A percentile compares a stretch with the other conserved stretches of the same genome.
These are phyloP conservation scores for Helostoma temminkii DNA, from an alignment of 2,797 vertebrate species.

Conservation along the genomic window DNA sequence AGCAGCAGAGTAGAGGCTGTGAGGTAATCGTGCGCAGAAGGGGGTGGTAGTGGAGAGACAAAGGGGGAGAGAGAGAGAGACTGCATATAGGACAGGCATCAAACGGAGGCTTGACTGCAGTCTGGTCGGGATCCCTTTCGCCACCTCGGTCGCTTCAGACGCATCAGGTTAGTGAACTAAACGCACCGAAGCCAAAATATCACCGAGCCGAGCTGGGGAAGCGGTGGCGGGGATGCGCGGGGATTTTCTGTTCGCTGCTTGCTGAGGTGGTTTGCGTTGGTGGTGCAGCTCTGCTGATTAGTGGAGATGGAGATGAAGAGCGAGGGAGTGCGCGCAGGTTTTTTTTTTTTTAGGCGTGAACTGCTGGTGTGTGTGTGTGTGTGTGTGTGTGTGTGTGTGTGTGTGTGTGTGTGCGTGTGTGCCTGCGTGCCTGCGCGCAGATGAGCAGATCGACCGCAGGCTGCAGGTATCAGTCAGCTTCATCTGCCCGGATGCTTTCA, in stretches of 20 bases:
- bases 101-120: constrained; percentile 53
- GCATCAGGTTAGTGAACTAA: constrained; percentile 77
- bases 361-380: constrained; percentile 11
- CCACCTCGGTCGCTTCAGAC: constrained; percentile 46
- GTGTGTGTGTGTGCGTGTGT: neutral
- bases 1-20: constrained; percentile 54
- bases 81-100: constrained; percentile 52
- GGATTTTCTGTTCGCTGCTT: neutral
- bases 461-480: constrained; percentile 38
- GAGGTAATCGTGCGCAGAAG: constrained; percentile 64
- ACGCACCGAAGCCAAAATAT: constrained; percentile 6
- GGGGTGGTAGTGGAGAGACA: constrained; percentile 18
- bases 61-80: constrained; percentile 18
- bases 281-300: constrained; percentile 8
- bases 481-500: constrained; percentile 26
- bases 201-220: neutral
- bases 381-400: neutral
- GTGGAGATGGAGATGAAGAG: constrained; percentile 12
- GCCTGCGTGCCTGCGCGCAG: too few relatives aligned
- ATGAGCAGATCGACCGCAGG: neutral
- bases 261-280: neutral
- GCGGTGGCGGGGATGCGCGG: neutral
- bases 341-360: constrained; percentile 35
- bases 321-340: neutral
- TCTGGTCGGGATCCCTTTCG: constrained; percentile 56